Conservation (phyloP, 2,113 vertebrate species). For the Alexandromys fortis region DNA sequence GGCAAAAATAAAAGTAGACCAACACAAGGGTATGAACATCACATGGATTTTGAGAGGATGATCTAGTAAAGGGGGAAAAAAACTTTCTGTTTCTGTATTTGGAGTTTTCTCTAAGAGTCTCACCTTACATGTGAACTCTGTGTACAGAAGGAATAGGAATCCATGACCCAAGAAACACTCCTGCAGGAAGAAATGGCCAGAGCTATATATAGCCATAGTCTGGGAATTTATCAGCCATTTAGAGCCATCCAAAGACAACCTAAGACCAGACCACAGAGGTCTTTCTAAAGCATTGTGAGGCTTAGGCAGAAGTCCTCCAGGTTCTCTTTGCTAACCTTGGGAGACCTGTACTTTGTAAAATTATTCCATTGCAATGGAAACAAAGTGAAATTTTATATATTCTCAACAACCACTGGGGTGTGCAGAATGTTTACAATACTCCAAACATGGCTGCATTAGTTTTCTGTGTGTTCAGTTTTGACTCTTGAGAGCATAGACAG, state of each 20-base stretch:
- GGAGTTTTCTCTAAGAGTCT: not conserved
- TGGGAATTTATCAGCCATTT: not conserved
- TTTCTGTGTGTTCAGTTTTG: not conserved
- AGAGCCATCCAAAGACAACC: constrained; percentile 5
- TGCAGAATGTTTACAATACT: not conserved
- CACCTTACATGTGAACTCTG: not conserved
- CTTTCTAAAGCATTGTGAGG: not conserved
- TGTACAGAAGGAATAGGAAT: not conserved
- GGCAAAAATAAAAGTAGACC: constrained; percentile 9
- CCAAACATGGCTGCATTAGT: not conserved
- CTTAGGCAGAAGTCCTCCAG: not conserved
- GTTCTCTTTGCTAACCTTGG: not conserved
- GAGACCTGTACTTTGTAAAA: not conserved
- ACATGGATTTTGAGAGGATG: not conserved
- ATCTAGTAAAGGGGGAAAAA: not conserved
- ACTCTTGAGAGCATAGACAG: not conserved
- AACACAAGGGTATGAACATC: not conserved
- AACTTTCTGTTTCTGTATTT: not conserved
- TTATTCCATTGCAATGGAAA: not conserved
- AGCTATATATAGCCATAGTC: not conserved
- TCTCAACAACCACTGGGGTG: not conserved
- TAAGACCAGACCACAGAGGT: not conserved
- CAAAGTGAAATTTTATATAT: not conserved
- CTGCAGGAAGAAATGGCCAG: not conserved
- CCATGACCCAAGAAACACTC: not conserved